Conservation (phyloP, 2,888 invertebrate genomes). For the Mythimna albipuncta region DNA sequence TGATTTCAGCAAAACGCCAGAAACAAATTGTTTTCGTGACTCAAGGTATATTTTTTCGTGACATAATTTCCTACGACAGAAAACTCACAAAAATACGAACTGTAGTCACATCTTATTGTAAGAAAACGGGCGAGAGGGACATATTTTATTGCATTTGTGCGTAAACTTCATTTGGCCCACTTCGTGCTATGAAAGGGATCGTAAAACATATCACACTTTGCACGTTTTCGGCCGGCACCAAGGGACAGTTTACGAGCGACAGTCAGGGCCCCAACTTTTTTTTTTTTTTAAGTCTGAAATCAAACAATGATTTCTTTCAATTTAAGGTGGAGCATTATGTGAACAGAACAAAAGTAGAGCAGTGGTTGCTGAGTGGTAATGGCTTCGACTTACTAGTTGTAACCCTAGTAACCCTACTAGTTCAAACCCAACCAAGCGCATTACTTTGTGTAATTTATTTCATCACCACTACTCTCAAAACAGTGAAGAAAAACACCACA, state of each 20-base stretch:
- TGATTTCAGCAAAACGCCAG: background rate
- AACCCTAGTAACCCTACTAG: no score
- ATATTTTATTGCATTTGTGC: constrained; percentile 53
- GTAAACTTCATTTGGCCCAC: constrained; percentile 55
- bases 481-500: no score
- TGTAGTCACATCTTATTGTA: constrained; percentile 7
- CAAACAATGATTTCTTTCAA: no score
- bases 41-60: background rate
- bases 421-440: no score
- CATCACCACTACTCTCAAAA: no score
- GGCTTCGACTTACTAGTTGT: no score
- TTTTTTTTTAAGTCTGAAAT: background rate
- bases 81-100: constrained; percentile 22
- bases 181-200: constrained; percentile 39
- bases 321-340: no score
- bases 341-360: no score
- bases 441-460: no score
- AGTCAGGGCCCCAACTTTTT: background rate
- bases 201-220: constrained; percentile 52
- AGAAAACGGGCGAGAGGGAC: constrained; percentile 20
- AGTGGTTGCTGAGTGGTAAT: no score
- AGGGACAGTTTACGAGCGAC: constrained; percentile 11
- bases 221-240: constrained; percentile 37
- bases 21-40: background rate
- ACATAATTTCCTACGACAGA: constrained; percentile 20